Conservation (phyloP, 2,888 invertebrate genomes). For the Coelogynopora nodosa region DNA sequence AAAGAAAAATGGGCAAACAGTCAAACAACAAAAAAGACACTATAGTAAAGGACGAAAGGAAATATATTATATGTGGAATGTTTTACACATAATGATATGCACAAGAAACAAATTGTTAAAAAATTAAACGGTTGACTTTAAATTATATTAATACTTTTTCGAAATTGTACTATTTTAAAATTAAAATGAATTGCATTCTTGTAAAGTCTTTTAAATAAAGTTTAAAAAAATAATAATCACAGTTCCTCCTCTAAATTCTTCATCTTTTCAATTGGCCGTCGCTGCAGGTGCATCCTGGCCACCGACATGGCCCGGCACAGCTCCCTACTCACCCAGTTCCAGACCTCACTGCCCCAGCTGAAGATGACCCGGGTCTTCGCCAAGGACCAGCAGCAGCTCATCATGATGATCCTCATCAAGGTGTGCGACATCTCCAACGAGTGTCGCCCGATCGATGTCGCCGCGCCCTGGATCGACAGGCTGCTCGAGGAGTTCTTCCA, state of each 20-base stretch:
- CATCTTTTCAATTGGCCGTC: neutral
- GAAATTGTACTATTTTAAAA: neutral
- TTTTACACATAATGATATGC: too few species aligned
- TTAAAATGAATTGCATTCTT: neutral
- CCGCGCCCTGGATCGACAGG: slow-evolving; percentile 63
- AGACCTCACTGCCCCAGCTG: slow-evolving; percentile 50
- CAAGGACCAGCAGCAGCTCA: slow-evolving; percentile 57
- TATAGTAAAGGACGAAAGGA: too few species aligned
- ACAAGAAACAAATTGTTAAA: too few species aligned
- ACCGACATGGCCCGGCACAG: slow-evolving; percentile 62
- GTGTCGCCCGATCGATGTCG: slow-evolving; percentile 61
- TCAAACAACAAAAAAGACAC: too few species aligned
- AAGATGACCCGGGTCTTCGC: slow-evolving; percentile 52
- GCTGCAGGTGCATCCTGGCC: slow-evolving; percentile 54
- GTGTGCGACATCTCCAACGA: slow-evolving; percentile 63
- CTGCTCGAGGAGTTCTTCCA: slow-evolving; percentile 63
- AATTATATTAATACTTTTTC: neutral
- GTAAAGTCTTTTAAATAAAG: too few species aligned
- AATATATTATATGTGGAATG: too few species aligned
- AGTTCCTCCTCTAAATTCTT: neutral
- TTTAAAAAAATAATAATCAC: neutral
- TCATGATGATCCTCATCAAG: slow-evolving; percentile 63
- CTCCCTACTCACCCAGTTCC: slow-evolving; percentile 60
- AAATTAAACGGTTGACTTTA: too few species aligned
- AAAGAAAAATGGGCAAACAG: too few species aligned